Evolutionary conservation across 2,888 invertebrate species (phyloP).

Genomic region (Pegoplata infirma): DNA sequence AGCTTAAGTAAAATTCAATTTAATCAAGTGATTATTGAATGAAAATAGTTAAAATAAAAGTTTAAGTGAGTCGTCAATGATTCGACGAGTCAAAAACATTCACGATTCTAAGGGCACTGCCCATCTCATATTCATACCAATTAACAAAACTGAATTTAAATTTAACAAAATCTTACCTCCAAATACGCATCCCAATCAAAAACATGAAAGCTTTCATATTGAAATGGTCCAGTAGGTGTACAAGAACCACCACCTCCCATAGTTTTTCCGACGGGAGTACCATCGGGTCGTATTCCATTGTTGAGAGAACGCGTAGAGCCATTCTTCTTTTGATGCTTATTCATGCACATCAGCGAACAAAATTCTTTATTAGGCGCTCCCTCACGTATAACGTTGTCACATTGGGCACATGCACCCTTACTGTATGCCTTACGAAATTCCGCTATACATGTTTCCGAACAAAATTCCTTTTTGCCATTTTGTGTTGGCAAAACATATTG

Average conservation of each 20-base stretch:
- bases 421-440: slow-evolving; percentile 93
- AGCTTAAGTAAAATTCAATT: too few relatives aligned
- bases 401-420: slow-evolving; percentile 91
- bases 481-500: slow-evolving; percentile 91
- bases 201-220: slow-evolving; percentile 87
- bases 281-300: slow-evolving; percentile 67
- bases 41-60: too few relatives aligned
- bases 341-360: slow-evolving; percentile 90
- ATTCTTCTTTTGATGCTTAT: slow-evolving; percentile 89
- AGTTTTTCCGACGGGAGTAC: slow-evolving; percentile 67
- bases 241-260: slow-evolving; percentile 75
- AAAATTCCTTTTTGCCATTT: slow-evolving; percentile 94
- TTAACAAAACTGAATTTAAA: too few relatives aligned
- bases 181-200: slow-evolving; percentile 94
- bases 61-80: too few relatives aligned
- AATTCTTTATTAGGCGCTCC: slow-evolving; percentile 88
- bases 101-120: too few relatives aligned
- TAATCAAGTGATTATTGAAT: too few relatives aligned
- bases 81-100: too few relatives aligned
- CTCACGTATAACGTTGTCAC: slow-evolving; percentile 90
- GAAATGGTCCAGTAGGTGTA: slow-evolving; percentile 84
- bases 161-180: slow-evolving; percentile 70
- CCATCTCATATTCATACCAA: too few relatives aligned
- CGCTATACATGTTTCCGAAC: slow-evolving; percentile 92
- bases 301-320: slow-evolving; percentile 77